These are phyloP conservation scores for Periophthalmus modestus DNA, from an alignment of 2,113 vertebrate species.

Conservation along the genomic window DNA sequence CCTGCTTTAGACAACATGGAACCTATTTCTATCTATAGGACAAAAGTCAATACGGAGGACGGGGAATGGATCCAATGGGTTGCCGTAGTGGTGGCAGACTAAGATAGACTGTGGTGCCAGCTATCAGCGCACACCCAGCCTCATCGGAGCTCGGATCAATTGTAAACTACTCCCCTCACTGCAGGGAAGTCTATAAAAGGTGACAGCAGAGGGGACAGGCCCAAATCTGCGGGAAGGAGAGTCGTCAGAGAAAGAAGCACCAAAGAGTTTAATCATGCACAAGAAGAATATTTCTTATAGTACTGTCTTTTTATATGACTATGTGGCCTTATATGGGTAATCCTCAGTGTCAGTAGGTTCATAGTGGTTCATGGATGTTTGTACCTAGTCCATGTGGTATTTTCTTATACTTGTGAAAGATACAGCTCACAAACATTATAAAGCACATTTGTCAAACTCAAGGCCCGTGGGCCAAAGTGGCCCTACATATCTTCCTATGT, in stretches of 20 bases:
- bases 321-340: no score
- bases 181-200: slow-evolving; percentile 67
- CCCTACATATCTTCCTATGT: no score
- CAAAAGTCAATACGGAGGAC: slow-evolving; percentile 67
- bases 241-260: slow-evolving; percentile 22
- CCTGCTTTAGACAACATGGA: slow-evolving; percentile 52
- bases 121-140: slow-evolving; percentile 64
- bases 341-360: no score
- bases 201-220: slow-evolving; percentile 47
- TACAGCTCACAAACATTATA: no score
- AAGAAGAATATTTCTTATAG: neutral
- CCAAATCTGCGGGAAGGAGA: slow-evolving; percentile 52
- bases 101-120: slow-evolving; percentile 69
- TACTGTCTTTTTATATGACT: neutral
- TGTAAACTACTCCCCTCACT: slow-evolving; percentile 68
- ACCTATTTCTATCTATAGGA: slow-evolving; percentile 58
- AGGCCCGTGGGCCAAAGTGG: no score
- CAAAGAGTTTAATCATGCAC: neutral
- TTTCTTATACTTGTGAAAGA: no score
- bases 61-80: slow-evolving; percentile 63
- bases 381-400: no score
- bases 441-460: no score
- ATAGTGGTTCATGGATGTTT: no score
- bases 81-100: slow-evolving; percentile 46
- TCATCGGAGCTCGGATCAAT: slow-evolving; percentile 62